phyloP scores from a whole-genome alignment of 2,113 vertebrate species.

The Charadrius vociferus region DNA sequence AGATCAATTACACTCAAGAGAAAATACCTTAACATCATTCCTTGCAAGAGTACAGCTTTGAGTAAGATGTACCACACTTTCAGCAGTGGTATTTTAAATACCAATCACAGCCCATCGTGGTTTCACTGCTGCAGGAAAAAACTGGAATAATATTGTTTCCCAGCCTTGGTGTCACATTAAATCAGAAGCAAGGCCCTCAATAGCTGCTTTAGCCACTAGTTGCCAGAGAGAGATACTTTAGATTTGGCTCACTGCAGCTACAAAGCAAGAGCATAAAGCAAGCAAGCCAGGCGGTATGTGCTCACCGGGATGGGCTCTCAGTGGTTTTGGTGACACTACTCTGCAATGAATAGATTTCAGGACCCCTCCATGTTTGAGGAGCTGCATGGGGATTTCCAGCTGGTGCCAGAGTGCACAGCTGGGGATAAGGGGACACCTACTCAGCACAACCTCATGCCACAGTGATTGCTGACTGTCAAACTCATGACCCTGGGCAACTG shows the following conservation, averaged over 20 bases:
- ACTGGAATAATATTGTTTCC: not conserved
- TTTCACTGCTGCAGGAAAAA: not conserved
- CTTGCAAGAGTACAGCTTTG: not conserved
- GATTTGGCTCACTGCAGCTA: not conserved
- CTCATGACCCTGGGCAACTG: rapidly evolving
- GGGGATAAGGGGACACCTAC: not conserved
- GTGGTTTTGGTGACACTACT: not conserved
- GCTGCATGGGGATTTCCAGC: not conserved
- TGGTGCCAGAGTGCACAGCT: not conserved
- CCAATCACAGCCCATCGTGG: not conserved
- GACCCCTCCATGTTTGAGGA: not conserved
- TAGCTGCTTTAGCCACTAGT: not conserved
- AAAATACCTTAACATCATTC: not conserved
- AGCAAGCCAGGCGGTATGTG: not conserved
- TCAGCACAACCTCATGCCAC: not conserved
- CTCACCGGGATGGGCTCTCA: not conserved
- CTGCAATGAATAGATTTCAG: not conserved
- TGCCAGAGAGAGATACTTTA: not conserved
- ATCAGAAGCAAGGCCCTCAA: not conserved
- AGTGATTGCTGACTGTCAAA: not conserved
- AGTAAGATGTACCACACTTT: not conserved
- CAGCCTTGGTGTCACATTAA: not conserved
- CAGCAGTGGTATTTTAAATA: not conserved
- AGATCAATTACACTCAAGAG: not conserved
- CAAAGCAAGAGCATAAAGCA: not conserved